Evolutionary conservation across 2,888 invertebrate species (phyloP), one percentile per base, ranked within the genome.

Genomic region (Leptopterna dolabrata): DNA sequence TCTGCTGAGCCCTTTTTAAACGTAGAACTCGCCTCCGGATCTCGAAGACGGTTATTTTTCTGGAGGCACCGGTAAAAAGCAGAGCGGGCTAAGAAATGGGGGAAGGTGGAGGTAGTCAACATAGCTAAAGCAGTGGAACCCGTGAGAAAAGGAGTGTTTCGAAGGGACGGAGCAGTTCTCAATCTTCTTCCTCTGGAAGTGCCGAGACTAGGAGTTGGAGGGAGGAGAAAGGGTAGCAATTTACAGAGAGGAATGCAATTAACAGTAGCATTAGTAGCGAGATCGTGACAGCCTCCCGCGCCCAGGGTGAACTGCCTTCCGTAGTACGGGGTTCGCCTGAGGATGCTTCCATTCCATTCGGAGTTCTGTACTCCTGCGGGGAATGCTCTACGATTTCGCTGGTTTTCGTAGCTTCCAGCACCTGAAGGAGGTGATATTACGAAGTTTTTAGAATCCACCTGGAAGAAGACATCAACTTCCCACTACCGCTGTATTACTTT

Each of bases 201-300:
- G 81, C 81, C 19, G 30, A 47, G 80, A 45, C 19, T 16, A 19
- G 63, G 63, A 63, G 63, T 63, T 63, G 24, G 36, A 36, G 7
- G 36, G 36, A 16, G 51, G 43, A 78, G 80, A 55, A 30, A 29
- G 83, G 36, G 55, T 36, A 71, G 83, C 83, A 83, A 83, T 83
- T 83, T 83, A 83, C 83, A 43, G 83, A 83, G 83, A 83, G 83
- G 83, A 83, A 83, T 83, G 83, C 83, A 83, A 83, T 83, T 83
- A 83, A 83, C 83, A 70, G 47, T 83, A 83, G 83, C 83, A 83
- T 83, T 83, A 83, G 83, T 83, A 83, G 63, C 27, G 71, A 70
- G 83, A 83, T 83, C 83, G 83, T 83, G 83, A 83, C 83, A 83
- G 83, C 70, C 36, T 29, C 41, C 36, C 73, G 73, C 30, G 71